Base-by-base conservation (phyloP, 2,888 invertebrate species). In the Corbicula japonica region DNA sequence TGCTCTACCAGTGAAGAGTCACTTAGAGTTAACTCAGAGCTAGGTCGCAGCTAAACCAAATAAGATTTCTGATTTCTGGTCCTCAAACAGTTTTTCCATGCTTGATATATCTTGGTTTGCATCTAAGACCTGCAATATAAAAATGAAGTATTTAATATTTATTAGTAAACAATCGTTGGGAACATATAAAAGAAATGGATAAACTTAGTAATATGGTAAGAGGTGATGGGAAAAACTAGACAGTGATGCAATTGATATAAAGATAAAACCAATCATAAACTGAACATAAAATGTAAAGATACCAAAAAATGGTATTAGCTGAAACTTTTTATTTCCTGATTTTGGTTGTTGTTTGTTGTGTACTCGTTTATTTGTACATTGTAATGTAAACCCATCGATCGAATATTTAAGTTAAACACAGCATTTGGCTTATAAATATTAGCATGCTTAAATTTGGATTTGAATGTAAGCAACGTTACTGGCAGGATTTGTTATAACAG, bases 81-180 rank as follows among this genome's bases (percentile, higher is more conserved):
- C 66, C 58, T 89, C 89, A 70, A 86, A 88, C n/a, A 83, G 65
- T 56, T 76, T 70, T 34, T 85, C 52, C 83, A 90, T 86, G 28
- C 80, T 83, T 18, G 75, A 56, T 18, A 89, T 23, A 48, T 86
- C 84, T 50, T 87, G 81, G 61, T 91, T 87, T 1, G 88, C 91
- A 80, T 91, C 89, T 26, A 91, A 76, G 5, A 89, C 80, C 91
- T 91, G 77, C 35, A 84, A 79, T 18, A 12, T 38, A 38, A 12
- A 38, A 38, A 12, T 8, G 8, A 8, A 38, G 10, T 38, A 18
- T 12, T 12, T 12, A 38, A 12, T 38, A 18, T 38, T 38, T 38
- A 8, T 12, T 38, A 8, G 18, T 38, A 8, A 38, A 12, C 10
- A 12, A 12, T 18, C 8, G 18, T 38, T 38, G 18, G 10, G 8